Conservation (phyloP, 1,140 invertebrate genomes). For the Lepidotrigona ventralis region DNA sequence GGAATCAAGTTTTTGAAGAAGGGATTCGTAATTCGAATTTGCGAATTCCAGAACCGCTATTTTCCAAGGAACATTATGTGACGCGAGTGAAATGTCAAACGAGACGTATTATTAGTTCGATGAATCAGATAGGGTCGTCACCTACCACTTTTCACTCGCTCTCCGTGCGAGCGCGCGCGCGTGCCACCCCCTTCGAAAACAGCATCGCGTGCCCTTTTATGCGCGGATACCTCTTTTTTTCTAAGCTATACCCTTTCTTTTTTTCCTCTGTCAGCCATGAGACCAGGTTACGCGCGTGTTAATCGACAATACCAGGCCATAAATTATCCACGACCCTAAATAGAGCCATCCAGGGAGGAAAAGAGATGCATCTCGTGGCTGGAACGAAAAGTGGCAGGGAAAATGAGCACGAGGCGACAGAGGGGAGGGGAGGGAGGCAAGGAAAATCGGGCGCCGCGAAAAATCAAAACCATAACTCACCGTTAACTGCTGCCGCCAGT, state of each 20-base stretch:
- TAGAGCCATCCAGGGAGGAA: constrained; percentile 71
- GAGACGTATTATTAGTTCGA: constrained; percentile 76
- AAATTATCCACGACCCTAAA: constrained; percentile 79
- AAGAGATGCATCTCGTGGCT: constrained; percentile 29
- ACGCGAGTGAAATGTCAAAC: constrained; percentile 66
- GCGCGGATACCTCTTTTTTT: constrained; percentile 63
- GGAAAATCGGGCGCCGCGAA: constrained; percentile 58
- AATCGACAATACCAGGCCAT: constrained; percentile 79
- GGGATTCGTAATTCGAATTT: not conserved
- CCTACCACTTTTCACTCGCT: constrained; percentile 32
- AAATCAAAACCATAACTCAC: constrained; percentile 74
- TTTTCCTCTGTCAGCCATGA: constrained; percentile 38
- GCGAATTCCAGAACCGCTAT: not conserved
- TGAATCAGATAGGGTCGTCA: constrained; percentile 76
- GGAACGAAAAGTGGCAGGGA: constrained; percentile 6
- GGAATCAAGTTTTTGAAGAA: not conserved
- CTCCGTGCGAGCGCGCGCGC: constrained; percentile 46
- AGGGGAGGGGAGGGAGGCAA: not conserved
- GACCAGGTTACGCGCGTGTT: constrained; percentile 74
- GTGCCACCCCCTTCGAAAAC: constrained; percentile 69
- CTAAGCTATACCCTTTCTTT: constrained; percentile 46
- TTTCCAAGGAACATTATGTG: not conserved
- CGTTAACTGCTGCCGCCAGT: constrained; percentile 67
- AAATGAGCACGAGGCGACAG: constrained; percentile 18
- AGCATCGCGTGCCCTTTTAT: constrained; percentile 79